These are phyloP conservation scores for Ceratothoa steindachneri DNA, from an alignment of 2,888 invertebrate genomes.

Conservation along the genomic window DNA sequence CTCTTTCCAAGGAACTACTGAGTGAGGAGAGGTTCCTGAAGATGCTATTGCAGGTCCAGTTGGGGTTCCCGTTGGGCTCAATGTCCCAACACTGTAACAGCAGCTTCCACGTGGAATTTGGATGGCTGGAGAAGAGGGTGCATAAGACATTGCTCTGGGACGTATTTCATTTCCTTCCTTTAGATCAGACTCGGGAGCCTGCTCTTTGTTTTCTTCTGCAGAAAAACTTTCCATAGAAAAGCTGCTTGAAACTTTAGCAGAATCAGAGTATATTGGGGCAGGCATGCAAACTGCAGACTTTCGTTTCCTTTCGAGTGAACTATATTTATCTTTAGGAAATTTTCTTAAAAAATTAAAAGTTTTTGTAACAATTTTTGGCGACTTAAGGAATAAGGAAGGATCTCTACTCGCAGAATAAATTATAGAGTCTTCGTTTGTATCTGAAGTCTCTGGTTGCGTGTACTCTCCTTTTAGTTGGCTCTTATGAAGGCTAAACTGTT, in stretches of 20 bases:
- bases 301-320: conserved; percentile 42
- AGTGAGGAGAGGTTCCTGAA: conserved; percentile 20
- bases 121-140: conserved; percentile 40
- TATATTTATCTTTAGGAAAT: conserved; percentile 44
- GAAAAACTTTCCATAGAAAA: conserved; percentile 46
- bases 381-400: conserved; percentile 38
- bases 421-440: conserved; percentile 24
- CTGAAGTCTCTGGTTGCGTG: conserved; percentile 21
- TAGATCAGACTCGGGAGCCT: neutral
- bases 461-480: conserved; percentile 20
- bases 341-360: conserved; percentile 45
- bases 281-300: conserved; percentile 31
- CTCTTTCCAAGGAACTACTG: neutral
- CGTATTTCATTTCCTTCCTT: conserved; percentile 12
- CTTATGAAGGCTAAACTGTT: conserved; percentile 23
- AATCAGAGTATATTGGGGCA: conserved; percentile 23
- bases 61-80: conserved; percentile 16
- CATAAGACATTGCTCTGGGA: conserved; percentile 35
- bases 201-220: conserved; percentile 23
- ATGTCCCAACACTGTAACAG: neutral
- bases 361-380: conserved; percentile 44
- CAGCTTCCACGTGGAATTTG: conserved; percentile 31
- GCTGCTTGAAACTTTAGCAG: conserved; percentile 43
- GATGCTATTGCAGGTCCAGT: conserved; percentile 11
- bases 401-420: conserved; percentile 23